A percentile compares a stretch with the other conserved stretches of the same genome.
These are phyloP conservation scores for Gymnoscopelus braueri DNA, from an alignment of 2,797 vertebrate species.

Conservation along the genomic window DNA sequence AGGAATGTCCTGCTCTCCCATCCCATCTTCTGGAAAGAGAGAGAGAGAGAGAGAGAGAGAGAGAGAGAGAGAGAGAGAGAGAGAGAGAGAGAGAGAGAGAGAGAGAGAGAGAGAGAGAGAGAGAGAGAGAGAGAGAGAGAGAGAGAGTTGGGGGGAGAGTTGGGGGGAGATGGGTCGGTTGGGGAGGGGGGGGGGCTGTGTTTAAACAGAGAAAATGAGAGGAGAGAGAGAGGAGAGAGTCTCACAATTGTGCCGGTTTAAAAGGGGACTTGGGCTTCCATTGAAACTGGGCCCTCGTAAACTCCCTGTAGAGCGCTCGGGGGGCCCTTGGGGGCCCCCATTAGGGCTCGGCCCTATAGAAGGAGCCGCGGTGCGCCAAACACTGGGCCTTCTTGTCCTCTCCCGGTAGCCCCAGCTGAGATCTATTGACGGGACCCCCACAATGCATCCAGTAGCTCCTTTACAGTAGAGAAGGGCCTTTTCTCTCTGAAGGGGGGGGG, in stretches of 20 bases:
- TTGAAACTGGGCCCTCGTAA: slow-evolving; percentile 75
- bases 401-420: slow-evolving; percentile 70
- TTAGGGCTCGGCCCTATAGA: slow-evolving; percentile 74
- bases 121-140: slow-evolving; percentile 24
- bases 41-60: neutral
- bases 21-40: slow-evolving; percentile 48
- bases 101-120: slow-evolving; percentile 18
- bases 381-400: slow-evolving; percentile 81
- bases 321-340: slow-evolving; percentile 68
- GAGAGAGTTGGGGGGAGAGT: neutral
- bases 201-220: neutral
- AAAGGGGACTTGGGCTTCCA: slow-evolving; percentile 62
- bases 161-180: neutral
- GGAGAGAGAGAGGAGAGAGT: slow-evolving; percentile 51
- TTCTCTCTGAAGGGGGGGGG: slow-evolving; percentile 72
- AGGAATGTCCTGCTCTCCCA: slow-evolving; percentile 71
- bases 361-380: slow-evolving; percentile 67
- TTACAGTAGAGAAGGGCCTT: slow-evolving; percentile 80
- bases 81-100: slow-evolving; percentile 20
- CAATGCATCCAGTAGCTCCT: slow-evolving; percentile 76
- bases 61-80: slow-evolving; percentile 20
- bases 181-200: neutral
- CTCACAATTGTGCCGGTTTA: slow-evolving; percentile 70
- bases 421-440: slow-evolving; percentile 76
- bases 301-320: slow-evolving; percentile 58